These are phyloP conservation scores for Drosophila sp. DNA, from an alignment of 1,140 invertebrate species.

Conservation along the genomic window DNA sequence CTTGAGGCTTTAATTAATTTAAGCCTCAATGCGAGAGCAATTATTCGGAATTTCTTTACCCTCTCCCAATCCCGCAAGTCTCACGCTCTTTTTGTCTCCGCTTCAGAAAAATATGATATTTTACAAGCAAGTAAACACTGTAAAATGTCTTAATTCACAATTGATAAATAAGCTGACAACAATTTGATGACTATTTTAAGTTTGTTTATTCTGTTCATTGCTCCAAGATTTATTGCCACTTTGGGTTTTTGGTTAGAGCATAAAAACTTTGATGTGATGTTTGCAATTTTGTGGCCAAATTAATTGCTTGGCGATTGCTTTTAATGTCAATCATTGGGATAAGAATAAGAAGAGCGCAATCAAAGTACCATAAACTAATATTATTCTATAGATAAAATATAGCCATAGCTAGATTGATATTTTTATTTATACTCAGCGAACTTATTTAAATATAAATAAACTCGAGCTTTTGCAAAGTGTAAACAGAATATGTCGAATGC, in stretches of 20 bases:
- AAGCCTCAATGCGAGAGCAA: constrained; percentile 12
- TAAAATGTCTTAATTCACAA: background rate
- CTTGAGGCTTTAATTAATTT: constrained; percentile 56
- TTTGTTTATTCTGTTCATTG: too few relatives aligned
- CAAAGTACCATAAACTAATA: too few relatives aligned
- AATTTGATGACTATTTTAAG: background rate
- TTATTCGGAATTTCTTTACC: constrained; percentile 1
- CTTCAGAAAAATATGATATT: background rate
- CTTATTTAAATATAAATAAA: background rate
- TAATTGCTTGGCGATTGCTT: constrained; percentile 37
- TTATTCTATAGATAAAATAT: too few relatives aligned
- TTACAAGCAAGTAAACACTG: background rate
- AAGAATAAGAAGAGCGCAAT: too few relatives aligned
- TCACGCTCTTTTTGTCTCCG: too few relatives aligned
- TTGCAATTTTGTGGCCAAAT: constrained; percentile 36
- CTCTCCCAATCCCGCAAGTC: background rate
- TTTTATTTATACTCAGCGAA: too few relatives aligned
- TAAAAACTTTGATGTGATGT: constrained; percentile 17
- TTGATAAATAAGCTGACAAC: background rate
- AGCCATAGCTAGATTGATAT: too few relatives aligned
- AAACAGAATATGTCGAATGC: constrained; percentile 14
- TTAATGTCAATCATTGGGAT: constrained; percentile 25
- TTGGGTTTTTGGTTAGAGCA: constrained; percentile 12
- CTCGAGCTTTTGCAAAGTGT: background rate
- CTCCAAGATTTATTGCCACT: background rate